These are phyloP conservation scores for Argyresthia goedartella DNA, from an alignment of 2,888 invertebrate genomes.

Conservation along the genomic window DNA sequence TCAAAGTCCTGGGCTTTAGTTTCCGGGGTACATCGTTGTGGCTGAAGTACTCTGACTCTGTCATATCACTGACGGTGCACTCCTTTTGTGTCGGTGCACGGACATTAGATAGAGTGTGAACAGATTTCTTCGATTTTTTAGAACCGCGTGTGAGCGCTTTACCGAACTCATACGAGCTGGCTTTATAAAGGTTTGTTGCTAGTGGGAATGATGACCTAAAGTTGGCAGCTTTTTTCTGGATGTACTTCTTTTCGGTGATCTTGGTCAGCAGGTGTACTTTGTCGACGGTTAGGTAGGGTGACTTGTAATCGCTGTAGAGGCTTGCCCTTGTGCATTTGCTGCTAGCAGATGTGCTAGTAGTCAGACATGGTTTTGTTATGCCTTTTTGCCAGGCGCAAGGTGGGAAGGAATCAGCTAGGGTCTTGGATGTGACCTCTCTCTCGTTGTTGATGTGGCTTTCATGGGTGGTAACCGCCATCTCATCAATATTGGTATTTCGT, in stretches of 20 bases:
- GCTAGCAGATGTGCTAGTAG: too few relatives aligned
- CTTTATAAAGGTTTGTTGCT: conserved; percentile 42
- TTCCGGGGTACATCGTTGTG: conserved; percentile 13
- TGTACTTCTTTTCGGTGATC: conserved; percentile 34
- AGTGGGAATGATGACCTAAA: conserved; percentile 37
- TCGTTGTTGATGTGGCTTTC: too few relatives aligned
- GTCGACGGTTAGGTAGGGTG: conserved; percentile 35
- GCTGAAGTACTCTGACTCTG: conserved; percentile 26
- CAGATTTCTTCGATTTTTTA: conserved; percentile 1
- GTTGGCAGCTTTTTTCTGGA: conserved; percentile 29
- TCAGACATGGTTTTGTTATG: too few relatives aligned
- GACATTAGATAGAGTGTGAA: neutral
- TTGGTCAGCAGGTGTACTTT: conserved; percentile 31
- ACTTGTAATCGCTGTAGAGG: conserved; percentile 11
- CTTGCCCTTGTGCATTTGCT: too few relatives aligned
- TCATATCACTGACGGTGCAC: conserved; percentile 1
- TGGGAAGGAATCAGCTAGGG: too few relatives aligned
- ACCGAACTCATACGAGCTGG: conserved; percentile 47
- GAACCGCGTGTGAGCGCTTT: neutral
- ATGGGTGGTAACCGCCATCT: too few relatives aligned
- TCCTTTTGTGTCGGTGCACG: neutral
- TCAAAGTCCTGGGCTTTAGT: neutral
- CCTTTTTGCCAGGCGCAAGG: too few relatives aligned
- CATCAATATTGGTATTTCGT: too few relatives aligned
- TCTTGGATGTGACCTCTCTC: too few relatives aligned